These are phyloP conservation scores for Coenobita brevimanus DNA, from an alignment of 1,140 invertebrate genomes.

Conservation along the genomic window DNA sequence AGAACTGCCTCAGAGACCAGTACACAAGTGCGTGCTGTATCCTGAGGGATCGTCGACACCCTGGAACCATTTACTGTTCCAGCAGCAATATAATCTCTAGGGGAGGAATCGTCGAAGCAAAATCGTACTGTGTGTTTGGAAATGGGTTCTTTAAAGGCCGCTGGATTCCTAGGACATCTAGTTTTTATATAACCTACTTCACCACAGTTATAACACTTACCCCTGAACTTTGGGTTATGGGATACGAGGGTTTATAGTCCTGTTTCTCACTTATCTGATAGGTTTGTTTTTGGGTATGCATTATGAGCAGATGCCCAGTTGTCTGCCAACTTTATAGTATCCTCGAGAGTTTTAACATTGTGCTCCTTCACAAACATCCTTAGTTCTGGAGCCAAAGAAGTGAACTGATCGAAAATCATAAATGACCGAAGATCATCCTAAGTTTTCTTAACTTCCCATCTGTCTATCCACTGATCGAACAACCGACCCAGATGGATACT, in stretches of 20 bases:
- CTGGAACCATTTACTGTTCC: not conserved
- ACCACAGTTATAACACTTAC: not conserved
- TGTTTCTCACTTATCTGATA: not conserved
- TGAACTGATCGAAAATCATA: not conserved
- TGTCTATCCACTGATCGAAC: constrained; percentile 13
- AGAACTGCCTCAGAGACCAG: not conserved
- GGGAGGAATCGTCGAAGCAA: not conserved
- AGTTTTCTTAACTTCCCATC: not conserved
- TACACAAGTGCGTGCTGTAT: not conserved
- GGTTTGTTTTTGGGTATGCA: not conserved
- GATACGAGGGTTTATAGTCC: no score
- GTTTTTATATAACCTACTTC: not conserved
- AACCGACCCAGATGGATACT: not conserved
- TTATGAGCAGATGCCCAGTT: constrained; percentile 16
- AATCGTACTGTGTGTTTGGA: not conserved
- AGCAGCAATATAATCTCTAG: not conserved
- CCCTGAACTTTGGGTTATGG: no score
- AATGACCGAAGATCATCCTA: not conserved
- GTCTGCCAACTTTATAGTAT: not conserved
- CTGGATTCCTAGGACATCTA: not conserved
- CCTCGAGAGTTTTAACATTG: constrained; percentile 1
- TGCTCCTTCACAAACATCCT: not conserved
- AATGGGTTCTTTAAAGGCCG: not conserved
- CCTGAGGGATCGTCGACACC: not conserved
- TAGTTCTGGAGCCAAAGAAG: not conserved